phyloP scores from a whole-genome alignment of 1,140 invertebrate genomes.

The Reticulitermes speratus region DNA sequence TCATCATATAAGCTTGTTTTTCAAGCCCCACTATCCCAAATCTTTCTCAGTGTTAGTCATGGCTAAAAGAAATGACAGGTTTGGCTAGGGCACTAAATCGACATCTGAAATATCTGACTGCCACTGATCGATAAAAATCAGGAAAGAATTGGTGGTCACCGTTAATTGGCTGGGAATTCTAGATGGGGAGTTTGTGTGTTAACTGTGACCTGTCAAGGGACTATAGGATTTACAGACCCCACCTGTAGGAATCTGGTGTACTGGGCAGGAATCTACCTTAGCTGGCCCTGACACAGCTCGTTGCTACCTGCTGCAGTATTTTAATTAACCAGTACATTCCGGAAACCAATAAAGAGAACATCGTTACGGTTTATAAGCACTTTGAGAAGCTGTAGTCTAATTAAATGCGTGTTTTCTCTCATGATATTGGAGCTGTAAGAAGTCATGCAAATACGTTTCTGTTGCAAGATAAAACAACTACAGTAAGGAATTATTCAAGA shows the following conservation, averaged over 20 bases:
- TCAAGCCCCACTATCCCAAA: not conserved
- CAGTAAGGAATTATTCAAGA: not conserved
- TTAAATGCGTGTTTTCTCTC: not conserved
- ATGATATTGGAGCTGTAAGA: not conserved
- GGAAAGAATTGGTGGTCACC: not conserved
- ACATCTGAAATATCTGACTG: not conserved
- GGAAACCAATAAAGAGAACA: not conserved
- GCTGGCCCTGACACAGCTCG: not conserved
- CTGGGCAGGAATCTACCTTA: not conserved
- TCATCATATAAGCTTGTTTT: not conserved
- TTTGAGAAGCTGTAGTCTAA: not conserved
- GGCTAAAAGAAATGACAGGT: not conserved
- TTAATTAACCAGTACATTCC: not conserved
- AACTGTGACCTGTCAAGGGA: not conserved
- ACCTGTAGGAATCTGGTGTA: not conserved
- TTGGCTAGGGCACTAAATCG: not conserved
- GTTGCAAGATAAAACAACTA: not conserved
- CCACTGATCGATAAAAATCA: not conserved
- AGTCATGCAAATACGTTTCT: not conserved
- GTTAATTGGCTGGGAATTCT: slow-evolving; percentile 15
- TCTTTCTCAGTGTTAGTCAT: not conserved
- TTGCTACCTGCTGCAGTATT: not conserved
- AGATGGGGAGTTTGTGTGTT: not conserved
- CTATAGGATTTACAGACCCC: not conserved
- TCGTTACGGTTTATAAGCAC: not conserved